Conservation (phyloP, 2,113 vertebrate genomes). For the Melanerpes aurifrons region DNA sequence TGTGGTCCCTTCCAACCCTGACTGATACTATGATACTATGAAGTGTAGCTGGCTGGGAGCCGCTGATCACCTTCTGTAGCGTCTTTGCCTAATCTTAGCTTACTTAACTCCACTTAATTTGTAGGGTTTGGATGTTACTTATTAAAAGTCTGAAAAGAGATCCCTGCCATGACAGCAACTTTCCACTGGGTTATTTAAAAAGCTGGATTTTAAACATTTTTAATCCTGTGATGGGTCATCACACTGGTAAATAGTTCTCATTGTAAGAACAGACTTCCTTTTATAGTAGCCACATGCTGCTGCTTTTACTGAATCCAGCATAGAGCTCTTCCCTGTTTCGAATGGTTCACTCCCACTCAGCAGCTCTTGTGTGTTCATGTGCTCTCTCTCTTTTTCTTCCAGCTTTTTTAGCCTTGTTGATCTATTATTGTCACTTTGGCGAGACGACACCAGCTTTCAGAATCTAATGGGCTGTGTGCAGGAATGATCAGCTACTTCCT, state of each 20-base stretch:
- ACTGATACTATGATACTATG: too few species aligned
- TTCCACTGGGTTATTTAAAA: conserved; percentile 31
- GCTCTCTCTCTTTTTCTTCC: background rate
- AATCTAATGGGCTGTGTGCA: conserved; percentile 46
- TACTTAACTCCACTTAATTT: background rate
- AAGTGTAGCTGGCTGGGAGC: background rate
- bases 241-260: conserved; percentile 28
- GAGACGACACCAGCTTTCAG: conserved; percentile 39
- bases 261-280: conserved; percentile 58
- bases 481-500: conserved; percentile 65
- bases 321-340: conserved; percentile 60
- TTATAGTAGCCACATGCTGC: conserved; percentile 59
- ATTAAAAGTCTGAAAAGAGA: background rate
- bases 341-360: conserved; percentile 33
- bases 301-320: conserved; percentile 41
- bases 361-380: background rate
- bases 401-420: conserved; percentile 55
- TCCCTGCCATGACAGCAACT: conserved; percentile 18
- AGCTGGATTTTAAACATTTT: background rate
- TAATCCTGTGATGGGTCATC: background rate
- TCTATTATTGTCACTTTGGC: conserved; percentile 60
- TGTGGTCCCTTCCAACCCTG: too few species aligned
- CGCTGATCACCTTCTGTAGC: background rate
- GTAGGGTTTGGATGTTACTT: background rate
- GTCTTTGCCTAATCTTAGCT: background rate